Evolutionary conservation across 2,797 vertebrate genomes (phyloP), one percentile per base, ranked within the genome.

Genomic region (Setipinna tenuifilis): DNA sequence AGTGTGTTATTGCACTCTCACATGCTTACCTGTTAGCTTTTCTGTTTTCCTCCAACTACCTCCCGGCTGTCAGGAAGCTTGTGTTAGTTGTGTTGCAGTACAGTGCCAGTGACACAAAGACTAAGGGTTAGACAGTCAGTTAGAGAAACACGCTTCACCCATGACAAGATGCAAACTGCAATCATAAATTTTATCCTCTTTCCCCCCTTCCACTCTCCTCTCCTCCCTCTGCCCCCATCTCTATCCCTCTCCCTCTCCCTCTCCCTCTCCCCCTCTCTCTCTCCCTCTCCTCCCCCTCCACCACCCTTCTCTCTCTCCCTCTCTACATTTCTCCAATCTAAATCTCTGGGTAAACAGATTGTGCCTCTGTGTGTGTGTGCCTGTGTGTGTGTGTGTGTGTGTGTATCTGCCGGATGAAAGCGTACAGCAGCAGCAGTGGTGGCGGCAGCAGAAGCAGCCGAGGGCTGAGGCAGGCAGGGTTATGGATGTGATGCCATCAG

Each of bases 21-120:
- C 92, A 93, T 91, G 91, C 91, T 89, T 59, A 82, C 83, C 82
- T 88, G 81, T 88, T 87, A 88, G 75, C 65, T 58, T 75, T 28
- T 75, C 68, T 75, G 68, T 75, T 75, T 31, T 86, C 12, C 19
- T 81, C 57, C 46, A 35, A 81, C 57, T 83, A 81, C 61, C 48
- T 28, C 59, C 54, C 50, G 28, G 44, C 50, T 81, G 11, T 54
- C 7, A 62, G 25, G 25, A 21, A 12, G 23, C 82, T 80, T 78
- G 9, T 81, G 68, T 78, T 50, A 80, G 19, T 19, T 88, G 82
- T 61, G 10, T 54, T 81, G 81, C 54, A 80, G 82, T 82, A 57
- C 3, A 31, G 54, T 75, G 65, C 25, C 54, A 83, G 54, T 83
- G 3, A 25, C 48, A 21, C 19, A 21, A 81, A 62, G 19, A 41